Evolutionary conservation across 1,140 invertebrate genomes (phyloP), one percentile per base, ranked within the genome.

Genomic region (Papilio machaon): DNA sequence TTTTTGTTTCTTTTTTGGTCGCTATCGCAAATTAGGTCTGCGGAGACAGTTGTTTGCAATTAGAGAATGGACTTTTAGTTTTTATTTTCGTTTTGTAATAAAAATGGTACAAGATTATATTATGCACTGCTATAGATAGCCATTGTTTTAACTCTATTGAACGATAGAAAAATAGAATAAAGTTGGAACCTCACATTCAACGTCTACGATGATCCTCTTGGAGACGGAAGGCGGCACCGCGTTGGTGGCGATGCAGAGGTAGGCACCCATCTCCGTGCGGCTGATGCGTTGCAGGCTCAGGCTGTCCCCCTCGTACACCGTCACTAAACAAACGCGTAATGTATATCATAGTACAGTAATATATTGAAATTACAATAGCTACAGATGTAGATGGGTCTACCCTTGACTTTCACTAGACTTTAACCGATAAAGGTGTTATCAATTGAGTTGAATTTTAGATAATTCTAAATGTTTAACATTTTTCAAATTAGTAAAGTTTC

Each of bases 161-260:
- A 43, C 7, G 11, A 54, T 73, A n/a, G 3, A 10, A 49, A 75
- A 75, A 43, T 11, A 23, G 43, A 78, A 58, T 60, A 6, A 78
- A 46, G 1, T 38, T n/a, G 30, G 17, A 52, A 54, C 97, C 97
- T 98, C 95, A 98, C 97, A 98, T 96, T 98, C 97, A 81, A 98
- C 97, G 91, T 98, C 97, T n/a, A 98, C 96, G 86, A 97, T 97
- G 91, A 98, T 98, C 87, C 97, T 96, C 95, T 98, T 98, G 91
- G 97, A 98, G 85, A 98, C 97, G 2, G 97, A 98, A 17, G 98
- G 97, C 17, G 97, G 98, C 10, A 98, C 97, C 43, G 97, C 97
- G 86, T 98, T 98, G 54, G 96, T 97, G 64, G 97, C 97, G 89
- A 97, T 98, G 91, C 97, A 98, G 30, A 97, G 95, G 95, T 98